phyloP scores from a whole-genome alignment of 2,113 vertebrate species.

The Semnornis frantzii region DNA sequence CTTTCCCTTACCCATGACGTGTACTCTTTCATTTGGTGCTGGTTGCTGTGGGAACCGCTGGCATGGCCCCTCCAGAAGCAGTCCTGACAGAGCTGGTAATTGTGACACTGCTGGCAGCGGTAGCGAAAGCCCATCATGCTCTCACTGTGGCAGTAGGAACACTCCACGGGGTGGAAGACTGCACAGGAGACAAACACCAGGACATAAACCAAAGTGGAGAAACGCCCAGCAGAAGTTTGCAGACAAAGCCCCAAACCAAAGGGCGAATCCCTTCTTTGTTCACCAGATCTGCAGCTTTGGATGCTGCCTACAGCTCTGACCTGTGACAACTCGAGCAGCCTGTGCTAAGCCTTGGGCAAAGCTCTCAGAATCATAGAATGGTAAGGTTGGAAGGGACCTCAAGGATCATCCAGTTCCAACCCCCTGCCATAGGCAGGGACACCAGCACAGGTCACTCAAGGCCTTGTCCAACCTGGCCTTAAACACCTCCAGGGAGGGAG shows the following conservation, averaged over 20 bases:
- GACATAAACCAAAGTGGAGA: neutral
- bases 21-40: slow-evolving; percentile 99
- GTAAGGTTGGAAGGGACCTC: too few relatives aligned
- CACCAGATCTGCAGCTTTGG: neutral
- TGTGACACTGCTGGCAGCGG: slow-evolving; percentile 99
- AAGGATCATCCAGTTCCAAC: too few relatives aligned
- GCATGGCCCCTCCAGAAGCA: slow-evolving; percentile 99
- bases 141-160: slow-evolving; percentile 98
- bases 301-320: neutral
- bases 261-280: neutral
- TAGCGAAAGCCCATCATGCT: slow-evolving; percentile 99
- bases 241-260: neutral
- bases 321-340: neutral
- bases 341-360: neutral
- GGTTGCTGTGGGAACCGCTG: slow-evolving; percentile 98
- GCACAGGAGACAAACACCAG: slow-evolving; percentile 5
- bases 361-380: neutral
- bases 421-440: too few relatives aligned
- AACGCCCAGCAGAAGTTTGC: neutral
- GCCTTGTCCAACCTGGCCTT: too few relatives aligned
- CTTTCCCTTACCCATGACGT: slow-evolving; percentile 95
- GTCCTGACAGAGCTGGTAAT: slow-evolving; percentile 99
- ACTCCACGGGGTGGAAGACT: slow-evolving; percentile 99
- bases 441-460: too few relatives aligned
- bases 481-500: too few relatives aligned